A percentile compares a stretch with the other conserved stretches of the same genome.
Conservation (phyloP, 2,113 vertebrate species). For the Pungitius pungitius region DNA sequence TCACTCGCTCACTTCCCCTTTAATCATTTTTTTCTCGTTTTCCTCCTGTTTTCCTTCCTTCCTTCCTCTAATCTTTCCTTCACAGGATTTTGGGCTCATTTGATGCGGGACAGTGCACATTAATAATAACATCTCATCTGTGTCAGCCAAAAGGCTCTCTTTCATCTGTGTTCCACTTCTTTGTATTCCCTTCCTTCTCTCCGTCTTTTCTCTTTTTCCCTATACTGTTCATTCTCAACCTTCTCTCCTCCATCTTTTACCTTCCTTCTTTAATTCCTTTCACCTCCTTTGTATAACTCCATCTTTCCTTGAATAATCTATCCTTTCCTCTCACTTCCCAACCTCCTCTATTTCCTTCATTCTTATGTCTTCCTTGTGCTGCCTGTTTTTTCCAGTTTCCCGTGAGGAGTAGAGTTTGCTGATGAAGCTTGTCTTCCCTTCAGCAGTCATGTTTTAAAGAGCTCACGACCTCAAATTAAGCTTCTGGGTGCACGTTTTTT, state of each 20-base stretch:
- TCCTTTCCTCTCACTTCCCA: neutral
- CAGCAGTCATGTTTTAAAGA: neutral
- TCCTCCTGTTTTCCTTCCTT: neutral
- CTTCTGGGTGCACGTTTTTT: neutral
- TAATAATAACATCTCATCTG: no score
- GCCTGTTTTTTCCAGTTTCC: neutral
- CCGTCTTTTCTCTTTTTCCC: no score
- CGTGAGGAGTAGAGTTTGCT: no score
- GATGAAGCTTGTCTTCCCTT: neutral
- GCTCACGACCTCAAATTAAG: constrained; percentile 19
- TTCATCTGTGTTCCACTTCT: neutral
- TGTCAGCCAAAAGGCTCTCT: no score
- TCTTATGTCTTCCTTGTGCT: neutral
- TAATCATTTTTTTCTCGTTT: neutral
- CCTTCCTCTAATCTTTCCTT: neutral
- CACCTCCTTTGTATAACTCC: neutral
- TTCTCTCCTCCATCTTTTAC: neutral
- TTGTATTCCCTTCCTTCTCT: no score
- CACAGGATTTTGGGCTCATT: no score
- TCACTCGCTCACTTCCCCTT: neutral
- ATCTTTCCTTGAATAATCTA: neutral
- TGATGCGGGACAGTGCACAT: no score
- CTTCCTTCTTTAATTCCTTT: neutral
- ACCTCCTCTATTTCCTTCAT: neutral
- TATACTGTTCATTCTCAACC: neutral